Conservation (phyloP, 2,888 invertebrate genomes). For the Ptilodon capucinus region DNA sequence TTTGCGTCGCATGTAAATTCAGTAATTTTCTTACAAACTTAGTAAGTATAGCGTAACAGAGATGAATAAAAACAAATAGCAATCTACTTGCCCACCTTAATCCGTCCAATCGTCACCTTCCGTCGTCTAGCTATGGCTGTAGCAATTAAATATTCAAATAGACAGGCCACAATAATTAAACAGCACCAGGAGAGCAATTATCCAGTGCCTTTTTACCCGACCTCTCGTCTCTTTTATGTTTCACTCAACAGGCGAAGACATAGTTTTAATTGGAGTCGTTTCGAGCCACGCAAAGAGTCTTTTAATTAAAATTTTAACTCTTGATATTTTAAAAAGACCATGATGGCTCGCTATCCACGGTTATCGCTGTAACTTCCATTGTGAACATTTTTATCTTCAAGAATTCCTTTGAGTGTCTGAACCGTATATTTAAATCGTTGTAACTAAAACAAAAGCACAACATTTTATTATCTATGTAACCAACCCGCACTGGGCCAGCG, state of each 20-base stretch:
- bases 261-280: constrained; percentile 79
- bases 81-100: neutral
- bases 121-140: constrained; percentile 1
- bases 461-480: no score
- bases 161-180: constrained; percentile 60
- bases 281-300: constrained; percentile 65
- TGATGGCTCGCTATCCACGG: constrained; percentile 45
- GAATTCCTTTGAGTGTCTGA: neutral
- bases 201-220: constrained; percentile 56
- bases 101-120: neutral
- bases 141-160: constrained; percentile 48
- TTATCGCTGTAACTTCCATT: constrained; percentile 47
- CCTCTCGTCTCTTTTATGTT: constrained; percentile 66
- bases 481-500: no score
- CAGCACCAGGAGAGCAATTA: constrained; percentile 59
- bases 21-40: no score
- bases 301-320: constrained; percentile 74
- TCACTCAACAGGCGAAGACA: constrained; percentile 61
- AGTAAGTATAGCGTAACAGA: no score
- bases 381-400: constrained; percentile 17
- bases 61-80: no score
- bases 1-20: no score
- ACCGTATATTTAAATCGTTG: no score
- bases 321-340: constrained; percentile 63
- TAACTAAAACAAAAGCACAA: no score